phyloP scores from a whole-genome alignment of 2,888 invertebrate genomes.

The Morpho helenor region DNA sequence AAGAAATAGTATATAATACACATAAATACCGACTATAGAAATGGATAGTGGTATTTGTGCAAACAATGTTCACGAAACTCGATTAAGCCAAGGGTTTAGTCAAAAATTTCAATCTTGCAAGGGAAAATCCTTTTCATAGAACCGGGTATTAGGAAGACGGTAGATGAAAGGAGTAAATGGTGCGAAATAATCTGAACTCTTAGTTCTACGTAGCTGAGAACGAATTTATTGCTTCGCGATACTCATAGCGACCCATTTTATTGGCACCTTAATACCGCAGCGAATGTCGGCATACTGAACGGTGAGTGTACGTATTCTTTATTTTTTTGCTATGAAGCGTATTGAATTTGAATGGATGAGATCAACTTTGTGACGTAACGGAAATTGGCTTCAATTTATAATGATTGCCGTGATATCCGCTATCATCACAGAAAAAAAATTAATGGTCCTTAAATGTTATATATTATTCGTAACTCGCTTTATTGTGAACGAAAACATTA shows the following conservation, averaged over 20 bases:
- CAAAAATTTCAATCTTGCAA: constrained; percentile 59
- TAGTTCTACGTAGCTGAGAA: constrained; percentile 71
- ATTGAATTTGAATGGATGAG: no score
- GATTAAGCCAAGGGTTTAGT: constrained; percentile 52
- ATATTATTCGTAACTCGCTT: no score
- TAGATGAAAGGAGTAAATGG: constrained; percentile 75
- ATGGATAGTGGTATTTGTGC: constrained; percentile 13
- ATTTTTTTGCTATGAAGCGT: not conserved
- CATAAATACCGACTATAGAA: not conserved
- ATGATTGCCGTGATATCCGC: no score
- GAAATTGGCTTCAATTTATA: no score
- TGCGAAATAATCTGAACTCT: constrained; percentile 75
- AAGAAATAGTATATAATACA: not conserved
- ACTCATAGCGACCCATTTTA: constrained; percentile 56
- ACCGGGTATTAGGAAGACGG: constrained; percentile 67
- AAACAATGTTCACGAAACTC: constrained; percentile 43
- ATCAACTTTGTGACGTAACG: no score
- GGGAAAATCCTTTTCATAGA: constrained; percentile 62
- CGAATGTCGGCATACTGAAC: constrained; percentile 7
- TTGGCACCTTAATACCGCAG: constrained; percentile 57
- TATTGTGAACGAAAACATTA: no score
- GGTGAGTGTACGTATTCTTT: constrained; percentile 4
- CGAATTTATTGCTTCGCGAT: constrained; percentile 72
- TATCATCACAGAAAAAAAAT: no score
- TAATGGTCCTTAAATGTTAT: no score